phyloP scores from a whole-genome alignment of 53 echinoderm and acorn worm genomes.

The Henricia sp. region DNA sequence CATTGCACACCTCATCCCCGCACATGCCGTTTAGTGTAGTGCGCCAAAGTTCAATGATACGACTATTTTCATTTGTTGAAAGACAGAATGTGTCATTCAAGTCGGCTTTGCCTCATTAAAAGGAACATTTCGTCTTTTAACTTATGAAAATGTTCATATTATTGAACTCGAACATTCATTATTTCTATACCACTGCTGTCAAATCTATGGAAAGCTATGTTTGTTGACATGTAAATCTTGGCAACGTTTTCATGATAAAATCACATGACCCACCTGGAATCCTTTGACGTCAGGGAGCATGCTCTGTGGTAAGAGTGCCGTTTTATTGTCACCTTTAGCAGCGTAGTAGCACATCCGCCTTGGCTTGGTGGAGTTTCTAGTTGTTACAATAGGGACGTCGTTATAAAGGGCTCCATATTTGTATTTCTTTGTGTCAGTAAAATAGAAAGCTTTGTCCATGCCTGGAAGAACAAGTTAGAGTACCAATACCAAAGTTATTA shows the following conservation, averaged over 20 bases:
- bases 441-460: conserved; percentile 66
- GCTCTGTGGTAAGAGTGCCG: conserved; percentile 63
- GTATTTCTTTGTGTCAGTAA: conserved; percentile 45
- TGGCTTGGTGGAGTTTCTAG: conserved; percentile 59
- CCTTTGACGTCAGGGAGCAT: conserved; percentile 73
- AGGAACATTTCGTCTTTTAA: too few relatives aligned
- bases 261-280: conserved; percentile 58
- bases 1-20: too few relatives aligned
- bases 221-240: not conserved
- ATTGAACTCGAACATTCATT: too few relatives aligned
- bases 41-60: too few relatives aligned
- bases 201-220: not conserved
- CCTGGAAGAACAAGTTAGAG: conserved; percentile 37
- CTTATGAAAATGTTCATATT: too few relatives aligned
- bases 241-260: not conserved
- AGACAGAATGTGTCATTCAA: too few relatives aligned
- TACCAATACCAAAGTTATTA: not conserved
- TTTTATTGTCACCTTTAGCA: conserved; percentile 46
- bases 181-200: too few relatives aligned
- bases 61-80: too few relatives aligned
- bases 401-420: conserved; percentile 24
- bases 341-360: conserved; percentile 65
- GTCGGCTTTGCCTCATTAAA: too few relatives aligned
- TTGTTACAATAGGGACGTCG: not conserved
- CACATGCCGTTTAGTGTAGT: too few relatives aligned